Evolutionary conservation across 2,888 invertebrate genomes (phyloP).

Genomic region (Bursaphelenchus okinawaensis): DNA sequence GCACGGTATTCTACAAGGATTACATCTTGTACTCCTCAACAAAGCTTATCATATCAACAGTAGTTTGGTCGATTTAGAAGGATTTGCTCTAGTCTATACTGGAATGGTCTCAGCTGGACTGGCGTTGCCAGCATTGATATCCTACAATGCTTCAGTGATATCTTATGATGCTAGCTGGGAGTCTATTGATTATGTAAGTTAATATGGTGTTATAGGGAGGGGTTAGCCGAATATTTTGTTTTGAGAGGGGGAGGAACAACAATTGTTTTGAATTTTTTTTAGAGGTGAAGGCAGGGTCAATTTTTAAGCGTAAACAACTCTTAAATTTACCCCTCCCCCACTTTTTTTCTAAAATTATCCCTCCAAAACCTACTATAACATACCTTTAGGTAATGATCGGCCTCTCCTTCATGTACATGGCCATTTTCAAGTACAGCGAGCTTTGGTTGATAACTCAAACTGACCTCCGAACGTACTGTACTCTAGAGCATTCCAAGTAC

Average conservation of each 20-base stretch:
- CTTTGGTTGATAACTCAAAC: conserved; percentile 40
- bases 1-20: conserved; percentile 39
- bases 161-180: conserved; percentile 55
- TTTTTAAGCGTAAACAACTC: no score
- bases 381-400: conserved; percentile 42
- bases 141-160: conserved; percentile 33
- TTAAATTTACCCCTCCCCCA: no score
- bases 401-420: conserved; percentile 49
- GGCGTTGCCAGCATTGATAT: conserved; percentile 41
- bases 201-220: no score
- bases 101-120: conserved; percentile 25
- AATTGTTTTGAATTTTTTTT: no score
- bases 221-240: no score
- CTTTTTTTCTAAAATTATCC: no score
- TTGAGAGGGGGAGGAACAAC: no score
- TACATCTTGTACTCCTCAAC: conserved; percentile 14
- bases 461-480: conserved; percentile 24
- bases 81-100: conserved; percentile 33
- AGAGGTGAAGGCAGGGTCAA: no score
- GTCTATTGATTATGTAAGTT: conserved; percentile 52
- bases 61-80: conserved; percentile 23
- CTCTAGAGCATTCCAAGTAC: conserved; percentile 36
- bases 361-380: neutral
- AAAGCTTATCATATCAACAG: neutral
- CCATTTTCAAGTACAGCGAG: conserved; percentile 46